Base-by-base conservation (phyloP, 2,797 vertebrate genomes). In the Centropyge bicolor region DNA sequence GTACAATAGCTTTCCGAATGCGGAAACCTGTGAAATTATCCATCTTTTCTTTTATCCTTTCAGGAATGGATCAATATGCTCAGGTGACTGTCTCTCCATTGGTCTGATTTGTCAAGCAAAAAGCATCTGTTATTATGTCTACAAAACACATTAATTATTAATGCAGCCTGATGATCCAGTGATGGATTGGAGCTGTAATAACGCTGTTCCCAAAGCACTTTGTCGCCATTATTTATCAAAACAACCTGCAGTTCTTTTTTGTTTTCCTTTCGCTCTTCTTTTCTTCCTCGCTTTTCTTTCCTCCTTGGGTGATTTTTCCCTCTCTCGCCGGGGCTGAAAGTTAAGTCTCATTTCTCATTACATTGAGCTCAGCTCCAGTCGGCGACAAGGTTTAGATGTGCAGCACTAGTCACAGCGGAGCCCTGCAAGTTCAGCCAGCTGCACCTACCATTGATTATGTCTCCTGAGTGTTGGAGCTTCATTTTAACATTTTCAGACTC, bases 271-370 rank as follows among this genome's bases (percentile, higher is more conserved):
- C 36, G 22, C 31, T 35, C 45, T 66, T 24, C 36, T 43, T 60
- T 57, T 70, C 27, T 65, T 40, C n/a, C 41, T 72, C 52, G 4
- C 56, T 17, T 64, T 76, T 68, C 38, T 65, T 68, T 63, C 59
- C 70, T 81, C 66, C 36, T 78, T 68, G n/a, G 59, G 60, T 70
- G 54, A 60, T 55, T 56, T 56, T 49, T 56, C 22, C 20, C 45
- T 78, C 40, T 40, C 65, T 80, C 1, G 43, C 71, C 40, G 49
- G 27, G 24, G 40, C 55, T 68, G 54, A 82, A 82, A 76, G 65
- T 84, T 78, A 82, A 85, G 51, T 85, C 80, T 82, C 63, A 81
- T 88, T 92, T 87, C 54, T 90, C 78, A 89, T 90, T 79, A 66
- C 64, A 78, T 8, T 60, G 78, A 82, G 69, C 70, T 76, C 57